These are phyloP conservation scores for Drosophila nikananu DNA, from an alignment of 1,140 invertebrate genomes.

Conservation along the genomic window DNA sequence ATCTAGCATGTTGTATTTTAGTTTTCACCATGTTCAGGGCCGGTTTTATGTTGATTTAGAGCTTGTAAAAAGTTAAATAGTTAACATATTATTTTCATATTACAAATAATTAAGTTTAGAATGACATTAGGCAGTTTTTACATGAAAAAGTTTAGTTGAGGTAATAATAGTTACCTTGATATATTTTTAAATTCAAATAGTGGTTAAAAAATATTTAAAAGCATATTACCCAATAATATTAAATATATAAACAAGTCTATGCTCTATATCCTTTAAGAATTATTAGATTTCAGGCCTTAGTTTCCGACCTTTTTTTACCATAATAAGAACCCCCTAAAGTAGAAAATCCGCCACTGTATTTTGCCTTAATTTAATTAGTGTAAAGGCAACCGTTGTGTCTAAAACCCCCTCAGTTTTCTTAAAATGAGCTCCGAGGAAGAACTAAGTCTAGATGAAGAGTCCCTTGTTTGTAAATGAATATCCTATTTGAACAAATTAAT, in stretches of 20 bases:
- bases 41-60: not conserved
- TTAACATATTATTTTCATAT: not conserved
- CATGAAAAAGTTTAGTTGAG: not conserved
- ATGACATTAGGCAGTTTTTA: not conserved
- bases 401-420: not conserved
- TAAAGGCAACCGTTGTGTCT: not conserved
- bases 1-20: constrained; percentile 2
- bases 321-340: too few species aligned
- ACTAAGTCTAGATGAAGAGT: constrained; percentile 59
- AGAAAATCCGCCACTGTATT: constrained; percentile 12
- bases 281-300: not conserved
- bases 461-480: constrained; percentile 23
- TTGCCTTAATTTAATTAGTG: constrained; percentile 50
- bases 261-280: not conserved
- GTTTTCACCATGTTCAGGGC: not conserved
- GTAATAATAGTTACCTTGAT: not conserved
- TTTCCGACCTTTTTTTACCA: too few species aligned
- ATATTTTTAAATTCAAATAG: not conserved
- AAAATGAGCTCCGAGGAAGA: constrained; percentile 72
- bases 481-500: not conserved
- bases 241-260: not conserved
- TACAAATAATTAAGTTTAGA: not conserved
- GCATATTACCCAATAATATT: not conserved
- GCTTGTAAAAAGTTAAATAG: not conserved
- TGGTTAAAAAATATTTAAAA: not conserved